Evolutionary conservation across 2,113 vertebrate species (phyloP), one percentile per base, ranked within the genome.

Genomic region (Notiomystis cincta): DNA sequence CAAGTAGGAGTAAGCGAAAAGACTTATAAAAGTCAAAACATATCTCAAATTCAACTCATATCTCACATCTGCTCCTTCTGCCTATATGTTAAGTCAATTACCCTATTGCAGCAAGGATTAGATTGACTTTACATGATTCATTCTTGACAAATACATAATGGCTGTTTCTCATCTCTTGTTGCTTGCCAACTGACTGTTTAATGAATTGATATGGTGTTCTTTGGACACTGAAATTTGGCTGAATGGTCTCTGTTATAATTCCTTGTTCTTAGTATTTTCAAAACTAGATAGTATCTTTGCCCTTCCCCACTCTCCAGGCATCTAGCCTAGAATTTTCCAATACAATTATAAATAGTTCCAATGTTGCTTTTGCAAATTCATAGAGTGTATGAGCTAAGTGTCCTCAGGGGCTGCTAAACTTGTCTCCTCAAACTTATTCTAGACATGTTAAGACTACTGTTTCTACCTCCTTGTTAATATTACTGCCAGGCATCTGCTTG

Each of bases 401-500:
- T 71, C 44, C 84, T 89, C 82, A 75, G 35, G 33, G 50, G 47
- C 38, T 93, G 37, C 17, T 70, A 77, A 70, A 62, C 61, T 33
- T 42, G 30, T 81, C 42, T 87, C 35, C 53, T 92, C 58, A 75
- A 56, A 82, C 42, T 90, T 95, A 62, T 3, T 89, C 53, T 64
- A 64, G 31, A 48, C 42, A 33, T 58, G 21, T 40, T 50, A 90
- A 69, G 37, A 87, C n/a, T 72, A 53, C 79, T 80, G n/a, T 73
- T 93, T 90, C 38, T 61, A 21, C 38, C 67, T 83, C 60, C 35
- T 78, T 89, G 38, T 90, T 95, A 93, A 62, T 93, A 78, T 87
- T 86, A 66, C 70, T 96, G 54, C 76, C 69, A 90, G 67, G 82
- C 90, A 89, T 95, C 82, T 95, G 38, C 64, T 73, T 89, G 82